These are phyloP conservation scores for Larimichthys crocea DNA, from an alignment of 2,113 vertebrate species.

Conservation along the genomic window DNA sequence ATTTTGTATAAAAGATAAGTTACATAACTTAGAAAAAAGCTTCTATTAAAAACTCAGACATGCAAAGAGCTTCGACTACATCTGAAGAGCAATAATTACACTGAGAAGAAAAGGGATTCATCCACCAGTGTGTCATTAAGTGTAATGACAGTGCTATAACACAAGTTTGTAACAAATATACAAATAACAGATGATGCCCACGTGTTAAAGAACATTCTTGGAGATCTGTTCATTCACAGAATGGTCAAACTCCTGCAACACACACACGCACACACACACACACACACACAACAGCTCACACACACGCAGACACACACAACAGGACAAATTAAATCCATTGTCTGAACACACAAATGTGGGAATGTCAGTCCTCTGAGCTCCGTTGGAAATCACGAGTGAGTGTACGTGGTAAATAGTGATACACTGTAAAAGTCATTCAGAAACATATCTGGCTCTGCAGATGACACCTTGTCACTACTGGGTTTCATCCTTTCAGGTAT, in stretches of 20 bases:
- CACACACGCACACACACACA: conserved; percentile 24
- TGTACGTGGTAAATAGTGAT: conserved; percentile 44
- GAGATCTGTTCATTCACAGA: conserved; percentile 82
- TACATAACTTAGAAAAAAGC: conserved; percentile 73
- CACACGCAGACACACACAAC: conserved; percentile 24
- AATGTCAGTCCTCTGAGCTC: conserved; percentile 60
- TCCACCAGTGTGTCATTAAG: conserved; percentile 44
- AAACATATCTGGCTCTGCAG: conserved; percentile 50
- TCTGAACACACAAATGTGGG: conserved; percentile 60
- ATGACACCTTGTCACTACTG: conserved; percentile 35
- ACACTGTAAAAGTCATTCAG: conserved; percentile 45
- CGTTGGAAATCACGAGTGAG: conserved; percentile 25
- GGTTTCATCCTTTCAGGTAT: conserved; percentile 48
- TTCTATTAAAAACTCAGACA: conserved; percentile 73
- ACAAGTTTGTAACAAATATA: conserved; percentile 60
- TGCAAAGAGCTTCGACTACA: conserved; percentile 65
- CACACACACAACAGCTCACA: not conserved
- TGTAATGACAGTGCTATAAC: conserved; percentile 60
- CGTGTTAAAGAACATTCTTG: conserved; percentile 66
- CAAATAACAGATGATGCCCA: conserved; percentile 54
- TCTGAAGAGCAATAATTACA: conserved; percentile 53
- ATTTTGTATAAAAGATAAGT: conserved; percentile 82
- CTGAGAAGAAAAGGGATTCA: conserved; percentile 44
- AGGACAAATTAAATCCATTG: conserved; percentile 50
- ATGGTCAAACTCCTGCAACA: conserved; percentile 74